Evolutionary conservation across 2,113 vertebrate genomes (phyloP).

Genomic region (Corapipo altera): DNA sequence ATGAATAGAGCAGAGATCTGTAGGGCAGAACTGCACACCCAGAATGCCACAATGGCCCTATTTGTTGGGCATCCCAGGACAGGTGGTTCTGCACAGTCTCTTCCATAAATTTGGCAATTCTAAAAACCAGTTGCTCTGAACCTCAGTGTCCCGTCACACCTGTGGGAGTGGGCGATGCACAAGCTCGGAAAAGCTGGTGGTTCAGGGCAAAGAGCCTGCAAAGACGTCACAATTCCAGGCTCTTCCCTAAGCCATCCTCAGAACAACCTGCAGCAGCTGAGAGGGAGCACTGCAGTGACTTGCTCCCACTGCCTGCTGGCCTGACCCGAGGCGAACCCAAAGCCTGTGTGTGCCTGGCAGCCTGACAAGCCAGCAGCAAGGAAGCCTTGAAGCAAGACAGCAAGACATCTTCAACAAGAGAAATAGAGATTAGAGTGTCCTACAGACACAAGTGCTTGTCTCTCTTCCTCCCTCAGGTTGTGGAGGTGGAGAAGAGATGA

Average conservation of each 20-base stretch:
- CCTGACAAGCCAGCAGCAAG: neutral
- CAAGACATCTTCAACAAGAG: neutral
- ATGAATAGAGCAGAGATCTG: neutral
- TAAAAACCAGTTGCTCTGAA: neutral
- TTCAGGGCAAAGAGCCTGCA: neutral
- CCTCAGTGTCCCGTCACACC: neutral
- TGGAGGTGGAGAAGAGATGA: neutral
- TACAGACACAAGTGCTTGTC: neutral
- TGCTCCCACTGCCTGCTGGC: neutral
- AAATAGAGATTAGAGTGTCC: rapidly evolving
- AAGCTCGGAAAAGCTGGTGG: neutral
- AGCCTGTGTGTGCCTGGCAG: rapidly evolving
- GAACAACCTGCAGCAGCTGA: neutral
- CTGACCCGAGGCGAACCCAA: rapidly evolving
- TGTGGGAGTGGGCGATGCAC: neutral
- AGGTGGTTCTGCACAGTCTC: neutral
- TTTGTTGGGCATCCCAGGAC: neutral
- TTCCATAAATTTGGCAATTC: neutral
- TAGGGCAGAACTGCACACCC: neutral
- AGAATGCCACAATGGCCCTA: neutral
- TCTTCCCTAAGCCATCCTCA: neutral
- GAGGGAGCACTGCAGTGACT: neutral
- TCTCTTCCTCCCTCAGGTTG: neutral
- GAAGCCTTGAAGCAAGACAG: neutral
- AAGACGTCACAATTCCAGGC: neutral